phyloP scores from a whole-genome alignment of 1,140 invertebrate genomes.

The Tetraneura akinire region DNA sequence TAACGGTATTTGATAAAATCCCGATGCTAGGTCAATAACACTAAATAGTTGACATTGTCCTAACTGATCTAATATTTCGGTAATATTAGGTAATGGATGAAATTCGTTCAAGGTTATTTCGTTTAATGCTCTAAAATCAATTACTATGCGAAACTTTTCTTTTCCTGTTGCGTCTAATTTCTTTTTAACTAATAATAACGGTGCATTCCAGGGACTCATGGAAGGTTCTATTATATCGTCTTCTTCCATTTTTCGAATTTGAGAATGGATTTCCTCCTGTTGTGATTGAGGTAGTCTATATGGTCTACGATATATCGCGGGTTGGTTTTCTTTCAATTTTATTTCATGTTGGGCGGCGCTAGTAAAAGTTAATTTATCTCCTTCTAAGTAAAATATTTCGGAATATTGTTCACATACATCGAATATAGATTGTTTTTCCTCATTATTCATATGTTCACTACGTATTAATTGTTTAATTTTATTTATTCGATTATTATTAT shows the following conservation, averaged over 20 bases:
- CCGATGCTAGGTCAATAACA: constrained; percentile 61
- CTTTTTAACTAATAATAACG: constrained; percentile 54
- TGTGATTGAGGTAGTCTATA: too few species aligned
- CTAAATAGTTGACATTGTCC: constrained; percentile 58
- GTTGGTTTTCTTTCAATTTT: too few species aligned
- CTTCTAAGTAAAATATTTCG: too few species aligned
- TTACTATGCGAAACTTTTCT: constrained; percentile 53
- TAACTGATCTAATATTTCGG: constrained; percentile 60
- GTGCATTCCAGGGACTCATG: constrained; percentile 52
- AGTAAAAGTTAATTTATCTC: too few species aligned
- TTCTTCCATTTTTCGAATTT: constrained; percentile 52
- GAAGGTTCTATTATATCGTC: constrained; percentile 50
- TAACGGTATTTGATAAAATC: constrained; percentile 62
- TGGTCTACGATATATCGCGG: too few species aligned
- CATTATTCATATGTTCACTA: too few species aligned
- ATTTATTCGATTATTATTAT: too few species aligned
- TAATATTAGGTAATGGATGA: constrained; percentile 60
- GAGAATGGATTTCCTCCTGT: too few species aligned
- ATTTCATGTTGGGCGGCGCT: too few species aligned
- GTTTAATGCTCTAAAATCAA: constrained; percentile 56
- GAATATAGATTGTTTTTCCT: too few species aligned
- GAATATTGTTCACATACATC: too few species aligned
- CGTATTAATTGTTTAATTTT: too few species aligned
- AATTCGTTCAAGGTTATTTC: constrained; percentile 57
- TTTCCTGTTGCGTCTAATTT: constrained; percentile 54